phyloP scores from a whole-genome alignment of 2,113 vertebrate species.

The Formicarius rufipectus region DNA sequence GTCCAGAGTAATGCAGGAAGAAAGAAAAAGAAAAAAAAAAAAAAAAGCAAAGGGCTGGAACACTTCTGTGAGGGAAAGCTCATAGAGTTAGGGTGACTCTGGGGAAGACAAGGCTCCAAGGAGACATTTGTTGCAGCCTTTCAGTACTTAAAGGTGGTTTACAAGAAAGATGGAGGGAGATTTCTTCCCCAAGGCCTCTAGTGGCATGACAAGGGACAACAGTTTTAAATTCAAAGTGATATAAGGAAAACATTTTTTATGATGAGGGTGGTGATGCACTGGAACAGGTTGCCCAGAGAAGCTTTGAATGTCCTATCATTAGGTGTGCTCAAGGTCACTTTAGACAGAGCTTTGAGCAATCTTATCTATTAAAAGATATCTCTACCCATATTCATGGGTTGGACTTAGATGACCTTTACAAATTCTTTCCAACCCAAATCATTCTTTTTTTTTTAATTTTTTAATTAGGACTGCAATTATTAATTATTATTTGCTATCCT shows the following conservation, averaged over 20 bases:
- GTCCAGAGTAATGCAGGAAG: neutral
- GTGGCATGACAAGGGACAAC: neutral
- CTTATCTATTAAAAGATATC: neutral
- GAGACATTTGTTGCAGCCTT: neutral
- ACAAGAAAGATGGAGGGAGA: neutral
- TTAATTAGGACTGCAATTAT: neutral
- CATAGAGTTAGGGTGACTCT: neutral
- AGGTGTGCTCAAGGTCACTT: neutral
- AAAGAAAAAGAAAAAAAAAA: neutral
- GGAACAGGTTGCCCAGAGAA: neutral
- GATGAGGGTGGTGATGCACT: neutral
- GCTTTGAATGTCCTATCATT: neutral
- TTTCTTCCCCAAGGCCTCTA: neutral
- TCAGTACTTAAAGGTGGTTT: neutral
- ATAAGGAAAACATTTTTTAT: neutral
- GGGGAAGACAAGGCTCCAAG: neutral
- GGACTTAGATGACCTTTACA: neutral
- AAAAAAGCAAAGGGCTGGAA: neutral
- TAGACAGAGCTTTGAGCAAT: neutral
- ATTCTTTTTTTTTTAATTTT: neutral
- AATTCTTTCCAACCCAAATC: neutral
- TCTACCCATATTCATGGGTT: neutral
- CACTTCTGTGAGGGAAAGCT: neutral
- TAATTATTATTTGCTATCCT: neutral
- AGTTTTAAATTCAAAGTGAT: neutral